Evolutionary conservation across 2,113 vertebrate genomes (phyloP), one percentile per base, ranked within the genome.

Genomic region (Nyctereutes procyonoides): DNA sequence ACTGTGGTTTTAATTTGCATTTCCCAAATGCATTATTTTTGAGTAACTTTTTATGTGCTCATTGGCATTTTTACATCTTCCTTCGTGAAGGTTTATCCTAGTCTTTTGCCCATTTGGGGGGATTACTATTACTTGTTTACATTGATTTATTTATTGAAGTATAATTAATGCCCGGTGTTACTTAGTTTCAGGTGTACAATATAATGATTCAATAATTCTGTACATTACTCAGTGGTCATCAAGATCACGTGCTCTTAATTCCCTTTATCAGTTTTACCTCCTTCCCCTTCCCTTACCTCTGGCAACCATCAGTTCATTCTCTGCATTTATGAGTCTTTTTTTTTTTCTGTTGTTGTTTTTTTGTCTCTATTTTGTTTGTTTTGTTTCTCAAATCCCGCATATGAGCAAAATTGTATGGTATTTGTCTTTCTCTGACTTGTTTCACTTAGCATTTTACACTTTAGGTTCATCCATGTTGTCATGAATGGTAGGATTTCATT

Each of bases 281-380:
- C 48, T 13, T 13, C 26, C 5, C 38, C 0, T 0, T 9, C 22
- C 3, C 24, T 20, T 10, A 10, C 71, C 0, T 43, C 67, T 11
- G 9, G 24, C 73, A 76, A 76, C 3, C 24, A 48, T 43, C 73
- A 76, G 43, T 76, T 76, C 26, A 24, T 76, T 48, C 73, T 76
- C 24, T 48, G 7, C 24, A 28, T 76, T 76, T 76, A 48, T 76
- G 73, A 28, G 73, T 48, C 73, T 48, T 26, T 3, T 76, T 76
- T 73, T 38, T 63, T 32, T 65, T 65, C 13, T 76, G 6, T 28
- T 28, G 24, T 48, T 48, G 13, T 73, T 74, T 74, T 8, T 73
- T 74, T 43, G 24, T 48, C 38, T 76, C 38, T 16, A 48, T 43
- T 74, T 74, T 74, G 38, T 48, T 74, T 43, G 73, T 48, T 76